A percentile compares a stretch with the other conserved stretches of the same genome.
Conservation (phyloP, 2,113 vertebrate genomes). For the Chunga burmeisteri region DNA sequence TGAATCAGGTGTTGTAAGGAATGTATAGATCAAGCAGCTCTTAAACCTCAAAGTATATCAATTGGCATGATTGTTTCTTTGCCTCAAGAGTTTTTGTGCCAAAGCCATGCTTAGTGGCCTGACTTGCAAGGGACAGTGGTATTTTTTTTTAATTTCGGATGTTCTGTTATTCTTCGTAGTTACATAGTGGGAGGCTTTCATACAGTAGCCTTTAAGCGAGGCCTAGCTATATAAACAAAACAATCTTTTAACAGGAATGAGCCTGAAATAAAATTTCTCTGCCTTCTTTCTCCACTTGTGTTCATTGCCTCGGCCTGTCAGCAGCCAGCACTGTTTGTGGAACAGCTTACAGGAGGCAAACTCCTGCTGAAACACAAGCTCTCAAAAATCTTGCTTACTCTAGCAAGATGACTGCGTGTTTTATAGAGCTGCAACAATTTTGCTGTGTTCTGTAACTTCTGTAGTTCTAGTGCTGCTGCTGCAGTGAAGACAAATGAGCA, state of each 20-base stretch:
- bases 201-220: not conserved
- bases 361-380: not conserved
- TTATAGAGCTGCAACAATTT: not conserved
- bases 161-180: not conserved
- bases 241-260: not conserved
- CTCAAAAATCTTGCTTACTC: not conserved
- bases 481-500: not conserved
- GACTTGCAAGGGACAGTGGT: not conserved
- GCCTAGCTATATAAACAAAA: not conserved
- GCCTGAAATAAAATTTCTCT: not conserved
- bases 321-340: not conserved
- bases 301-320: not conserved
- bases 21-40: not conserved
- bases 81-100: rapidly evolving
- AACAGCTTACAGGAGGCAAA: not conserved
- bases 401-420: not conserved
- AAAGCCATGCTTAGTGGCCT: rapidly evolving
- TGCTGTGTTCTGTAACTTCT: conserved; percentile 1
- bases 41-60: not conserved
- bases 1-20: rapidly evolving
- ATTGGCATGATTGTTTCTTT: not conserved
- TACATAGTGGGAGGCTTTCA: not conserved
- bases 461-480: rapidly evolving
- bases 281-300: not conserved
- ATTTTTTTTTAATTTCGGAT: not conserved